Conservation (phyloP, 2,888 invertebrate species). For the Amphiduros pacificus region DNA sequence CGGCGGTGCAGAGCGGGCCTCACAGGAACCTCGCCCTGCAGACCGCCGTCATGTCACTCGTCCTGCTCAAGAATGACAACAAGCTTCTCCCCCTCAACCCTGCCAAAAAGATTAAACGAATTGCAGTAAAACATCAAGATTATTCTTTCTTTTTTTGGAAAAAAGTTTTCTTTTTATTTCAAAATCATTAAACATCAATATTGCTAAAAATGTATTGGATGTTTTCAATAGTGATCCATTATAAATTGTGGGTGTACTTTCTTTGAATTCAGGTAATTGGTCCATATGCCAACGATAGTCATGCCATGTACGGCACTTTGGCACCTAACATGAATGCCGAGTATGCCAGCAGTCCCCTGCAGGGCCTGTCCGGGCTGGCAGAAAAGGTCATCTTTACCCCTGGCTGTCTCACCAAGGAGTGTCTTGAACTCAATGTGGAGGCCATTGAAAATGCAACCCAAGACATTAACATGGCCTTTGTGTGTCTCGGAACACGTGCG, state of each 20-base stretch:
- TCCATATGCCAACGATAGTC: neutral
- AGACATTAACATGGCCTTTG: neutral
- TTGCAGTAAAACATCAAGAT: no score
- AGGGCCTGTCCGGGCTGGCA: neutral
- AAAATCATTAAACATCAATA: no score
- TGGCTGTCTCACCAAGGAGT: neutral
- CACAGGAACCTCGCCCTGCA: conserved; percentile 36
- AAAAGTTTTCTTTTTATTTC: no score
- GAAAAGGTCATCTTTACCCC: neutral
- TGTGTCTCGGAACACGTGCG: conserved; percentile 2
- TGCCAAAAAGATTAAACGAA: neutral
- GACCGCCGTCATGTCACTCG: conserved; percentile 40
- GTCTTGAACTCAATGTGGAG: neutral
- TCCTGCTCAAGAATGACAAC: conserved; percentile 37
- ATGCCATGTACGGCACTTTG: neutral
- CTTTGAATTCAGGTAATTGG: neutral
- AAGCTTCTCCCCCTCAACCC: neutral
- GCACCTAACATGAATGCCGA: neutral
- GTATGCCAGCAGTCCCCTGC: neutral
- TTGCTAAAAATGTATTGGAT: no score
- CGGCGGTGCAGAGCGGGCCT: conserved; percentile 30
- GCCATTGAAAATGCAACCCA: neutral
- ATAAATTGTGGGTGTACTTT: neutral
- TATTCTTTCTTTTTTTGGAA: no score
- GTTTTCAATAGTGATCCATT: no score